Base-by-base conservation (phyloP, 2,797 vertebrate genomes). In the Brachymystax lenok region DNA sequence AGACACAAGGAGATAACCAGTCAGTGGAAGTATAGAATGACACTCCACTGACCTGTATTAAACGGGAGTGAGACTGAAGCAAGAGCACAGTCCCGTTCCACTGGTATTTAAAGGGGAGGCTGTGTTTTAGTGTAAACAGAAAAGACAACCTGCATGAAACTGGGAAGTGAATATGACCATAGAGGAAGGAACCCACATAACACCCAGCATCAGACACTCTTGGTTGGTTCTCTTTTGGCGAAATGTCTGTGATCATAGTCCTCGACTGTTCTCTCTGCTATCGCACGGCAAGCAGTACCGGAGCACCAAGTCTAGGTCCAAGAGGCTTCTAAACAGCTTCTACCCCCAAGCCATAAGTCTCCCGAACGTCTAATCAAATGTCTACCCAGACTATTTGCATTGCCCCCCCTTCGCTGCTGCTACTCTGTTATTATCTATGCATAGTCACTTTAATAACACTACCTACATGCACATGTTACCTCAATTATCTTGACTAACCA, bases 81-180 rank as follows among this genome's bases (percentile, higher is more conserved):
- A 30, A 77, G 74, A 79, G 71, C 40, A 66, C 56, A 24, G 1
- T 4, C 28, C 71, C 28, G 28, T 82, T 54, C 73, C 61, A 54
- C 30, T 82, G 69, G 69, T 77, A 89, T 89, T 91, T 91, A 88
- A 86, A 82, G 82, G 24, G 0, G 0, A 52, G 33, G 7, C 1
- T 81, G 82, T 93, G 89, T 92, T 88, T 89, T 64, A 87, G 77
- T 85, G 52, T 83, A 91, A 93, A 71, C 90, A 93, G 21, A 63
- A 21, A 59, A 59, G 17, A 74, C 50, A 16, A 64, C 71, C 35
- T 77, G 75, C 80, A 80, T 76, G 79, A 84, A 82, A 85, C 30
- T 8, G 61, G 61, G 52, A 68, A 80, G 5, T 35, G 67, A 69
- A 54, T 82, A 84, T 79, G 75, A 64, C 76, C 30, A 8, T 73